Conservation (phyloP, 2,113 vertebrate species). For the Xerus inauris region DNA sequence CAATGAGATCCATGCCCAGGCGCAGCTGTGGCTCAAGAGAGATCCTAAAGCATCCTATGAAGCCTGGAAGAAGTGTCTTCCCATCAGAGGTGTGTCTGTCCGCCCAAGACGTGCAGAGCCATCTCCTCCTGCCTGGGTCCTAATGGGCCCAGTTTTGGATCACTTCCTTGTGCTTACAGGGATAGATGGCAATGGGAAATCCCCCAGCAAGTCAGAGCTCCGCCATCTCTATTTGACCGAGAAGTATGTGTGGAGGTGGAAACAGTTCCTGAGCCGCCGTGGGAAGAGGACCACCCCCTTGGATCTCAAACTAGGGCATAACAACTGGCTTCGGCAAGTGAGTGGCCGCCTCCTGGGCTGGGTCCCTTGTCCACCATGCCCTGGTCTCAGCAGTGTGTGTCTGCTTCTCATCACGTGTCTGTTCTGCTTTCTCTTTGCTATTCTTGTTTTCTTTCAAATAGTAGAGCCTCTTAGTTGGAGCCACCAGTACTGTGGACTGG, state of each 20-base stretch:
- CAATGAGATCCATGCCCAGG: constrained; percentile 99
- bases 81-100: constrained; percentile 91
- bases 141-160: not conserved
- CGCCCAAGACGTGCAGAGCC: not conserved
- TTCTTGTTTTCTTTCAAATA: not conserved
- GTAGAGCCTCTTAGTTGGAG: not conserved
- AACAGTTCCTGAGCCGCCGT: constrained; percentile 93
- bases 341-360: fast-evolving
- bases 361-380: not conserved
- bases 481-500: not conserved
- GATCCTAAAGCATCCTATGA: constrained; percentile 98
- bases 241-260: constrained; percentile 99
- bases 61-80: constrained; percentile 99
- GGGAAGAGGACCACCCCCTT: constrained; percentile 91
- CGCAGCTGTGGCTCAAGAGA: constrained; percentile 98
- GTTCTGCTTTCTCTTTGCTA: not conserved
- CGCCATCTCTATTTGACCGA: constrained; percentile 94
- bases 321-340: constrained; percentile 98
- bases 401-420: fast-evolving
- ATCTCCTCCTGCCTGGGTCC: not conserved
- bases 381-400: fast-evolving
- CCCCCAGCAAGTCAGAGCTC: constrained; percentile 93
- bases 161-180: constrained; percentile 73
- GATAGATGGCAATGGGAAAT: constrained; percentile 90
- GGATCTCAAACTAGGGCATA: constrained; percentile 97